Evolutionary conservation across 2,797 vertebrate genomes (phyloP).

Genomic region (Sebastiscus albofasciatus): DNA sequence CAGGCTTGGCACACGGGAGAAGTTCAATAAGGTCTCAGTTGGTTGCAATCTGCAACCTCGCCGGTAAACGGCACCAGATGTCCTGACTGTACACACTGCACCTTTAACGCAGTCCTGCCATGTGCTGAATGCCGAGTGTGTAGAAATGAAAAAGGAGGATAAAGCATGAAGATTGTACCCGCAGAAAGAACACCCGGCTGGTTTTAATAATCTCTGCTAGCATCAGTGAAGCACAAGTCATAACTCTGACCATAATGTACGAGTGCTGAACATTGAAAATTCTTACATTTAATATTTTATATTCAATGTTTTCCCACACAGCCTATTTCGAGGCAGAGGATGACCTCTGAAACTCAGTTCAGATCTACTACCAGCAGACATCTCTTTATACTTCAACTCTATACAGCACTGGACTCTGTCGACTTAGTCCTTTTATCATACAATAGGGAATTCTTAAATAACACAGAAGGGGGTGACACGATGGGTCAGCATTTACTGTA

Average conservation of each 20-base stretch:
- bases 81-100: neutral
- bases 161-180: neutral
- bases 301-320: neutral
- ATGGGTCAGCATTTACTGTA: conserved; percentile 8
- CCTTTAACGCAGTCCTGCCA: neutral
- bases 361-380: neutral
- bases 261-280: neutral
- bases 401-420: neutral
- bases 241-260: neutral
- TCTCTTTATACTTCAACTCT: neutral
- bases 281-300: neutral
- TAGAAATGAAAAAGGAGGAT: neutral
- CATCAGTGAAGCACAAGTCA: neutral
- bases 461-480: neutral
- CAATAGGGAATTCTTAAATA: neutral
- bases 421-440: neutral
- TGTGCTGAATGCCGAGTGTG: neutral
- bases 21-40: neutral
- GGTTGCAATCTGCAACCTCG: neutral
- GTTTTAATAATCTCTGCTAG: conserved; percentile 3
- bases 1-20: too few species aligned
- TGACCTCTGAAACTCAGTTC: neutral
- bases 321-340: neutral
- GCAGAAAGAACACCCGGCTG: neutral
- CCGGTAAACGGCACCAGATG: neutral